Base-by-base conservation (phyloP, 2,113 vertebrate genomes). In the Cavia aperea region DNA sequence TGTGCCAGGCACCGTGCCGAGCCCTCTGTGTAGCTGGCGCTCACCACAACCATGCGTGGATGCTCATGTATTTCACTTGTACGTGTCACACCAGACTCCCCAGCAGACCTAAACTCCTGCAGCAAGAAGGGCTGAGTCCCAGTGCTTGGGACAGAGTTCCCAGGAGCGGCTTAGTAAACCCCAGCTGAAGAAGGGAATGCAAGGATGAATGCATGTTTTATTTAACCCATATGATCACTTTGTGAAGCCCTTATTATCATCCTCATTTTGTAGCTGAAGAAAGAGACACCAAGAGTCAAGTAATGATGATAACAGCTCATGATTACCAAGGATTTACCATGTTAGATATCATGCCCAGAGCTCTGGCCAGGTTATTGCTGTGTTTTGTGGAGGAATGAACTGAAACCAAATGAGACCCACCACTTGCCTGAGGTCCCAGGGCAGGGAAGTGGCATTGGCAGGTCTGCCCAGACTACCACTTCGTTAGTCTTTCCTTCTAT, bases 1-100 rank as follows among this genome's bases (percentile, higher is more conserved):
- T 0, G 11, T 18, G 91, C 78, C 82, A n/a, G 39, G 31, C 0
- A 13, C 89, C 2, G 43, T 1, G 51, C 39, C 14, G 23, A 65
- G n/a, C 24, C 21, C 19, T 5, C 13, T 0, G 8, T 39, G 29
- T 2, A 29, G 72, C 10, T 5, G 46, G 62, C 11, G 1, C 60
- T 46, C 13, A 9, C 81, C 82, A 43, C 78, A 16, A 49, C 75
- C 0, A 7, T n/a, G 18, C n/a, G 16, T 13, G 2, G 31, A 49
- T 4, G 43, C 68, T 54, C 19, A 29, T 15, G 7, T 21, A 23
- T 19, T 13, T 65, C 65, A 10, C 29, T 58, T 5, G 0, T 7
- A 4, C 33, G 36, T 23, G 46, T 49, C 7, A 31, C 0, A 9
- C 60, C 86, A 26, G 63, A 51, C 49, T 89, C 16, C 33, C 2